phyloP scores from a whole-genome alignment of 2,888 invertebrate species.

The Heteromyza rotundicornis region DNA sequence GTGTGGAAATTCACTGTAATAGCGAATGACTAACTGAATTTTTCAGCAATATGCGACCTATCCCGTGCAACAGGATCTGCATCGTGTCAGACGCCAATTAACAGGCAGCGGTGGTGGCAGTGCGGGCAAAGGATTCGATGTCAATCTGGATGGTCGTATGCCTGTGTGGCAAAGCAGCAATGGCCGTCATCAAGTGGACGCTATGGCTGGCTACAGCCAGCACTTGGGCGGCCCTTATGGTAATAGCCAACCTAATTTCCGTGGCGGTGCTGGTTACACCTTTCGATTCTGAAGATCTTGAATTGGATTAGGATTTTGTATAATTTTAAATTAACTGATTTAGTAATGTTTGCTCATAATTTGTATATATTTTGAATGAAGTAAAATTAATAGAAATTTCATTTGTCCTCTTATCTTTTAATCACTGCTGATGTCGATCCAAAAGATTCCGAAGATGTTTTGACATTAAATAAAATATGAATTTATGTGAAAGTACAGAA shows the following conservation, averaged over 20 bases:
- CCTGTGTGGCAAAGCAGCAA: constrained; percentile 53
- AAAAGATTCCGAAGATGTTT: too few species aligned
- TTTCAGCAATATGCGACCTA: neutral
- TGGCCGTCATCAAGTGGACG: constrained; percentile 47
- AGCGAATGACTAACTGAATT: too few species aligned
- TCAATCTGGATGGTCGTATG: constrained; percentile 40
- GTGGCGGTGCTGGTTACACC: constrained; percentile 36
- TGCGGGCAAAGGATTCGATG: constrained; percentile 42
- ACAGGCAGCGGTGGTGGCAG: constrained; percentile 39
- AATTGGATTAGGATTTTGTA: too few species aligned
- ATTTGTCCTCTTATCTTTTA: too few species aligned
- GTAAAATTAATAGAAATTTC: too few species aligned
- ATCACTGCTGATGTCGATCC: too few species aligned
- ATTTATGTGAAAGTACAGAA: too few species aligned
- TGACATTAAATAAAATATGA: too few species aligned
- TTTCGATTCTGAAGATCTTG: too few species aligned
- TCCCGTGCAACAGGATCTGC: neutral
- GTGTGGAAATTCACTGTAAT: neutral
- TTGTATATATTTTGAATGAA: too few species aligned
- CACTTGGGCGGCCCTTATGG: constrained; percentile 58
- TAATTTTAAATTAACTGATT: too few species aligned
- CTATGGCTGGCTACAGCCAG: constrained; percentile 46
- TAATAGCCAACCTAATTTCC: constrained; percentile 43
- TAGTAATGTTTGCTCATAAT: too few species aligned
- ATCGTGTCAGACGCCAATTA: constrained; percentile 37